Conservation (phyloP, 64 coral and sea anemone species). For the Montipora capricornis region DNA sequence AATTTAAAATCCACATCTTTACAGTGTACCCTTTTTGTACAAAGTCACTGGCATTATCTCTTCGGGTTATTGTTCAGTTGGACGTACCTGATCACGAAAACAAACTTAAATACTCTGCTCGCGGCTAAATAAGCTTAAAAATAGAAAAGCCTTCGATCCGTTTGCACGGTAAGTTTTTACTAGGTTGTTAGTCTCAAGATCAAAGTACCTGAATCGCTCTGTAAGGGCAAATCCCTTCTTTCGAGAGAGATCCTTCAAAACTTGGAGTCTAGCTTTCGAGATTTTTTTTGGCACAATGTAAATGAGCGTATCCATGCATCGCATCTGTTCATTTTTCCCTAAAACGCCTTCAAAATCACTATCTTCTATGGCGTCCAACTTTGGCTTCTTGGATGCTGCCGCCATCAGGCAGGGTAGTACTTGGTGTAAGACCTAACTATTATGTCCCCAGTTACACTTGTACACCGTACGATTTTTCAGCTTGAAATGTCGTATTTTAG, state of each 20-base stretch:
- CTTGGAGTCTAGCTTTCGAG: constrained; percentile 68
- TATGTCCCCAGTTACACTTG: too few species aligned
- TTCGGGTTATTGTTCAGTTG: too few species aligned
- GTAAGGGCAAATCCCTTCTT: constrained; percentile 61
- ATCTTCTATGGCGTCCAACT: not conserved
- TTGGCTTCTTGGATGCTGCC: constrained; percentile 23
- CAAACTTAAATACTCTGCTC: too few species aligned
- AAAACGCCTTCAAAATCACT: not conserved
- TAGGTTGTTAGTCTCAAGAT: too few species aligned
- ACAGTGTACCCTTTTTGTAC: not conserved
- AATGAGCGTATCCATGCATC: not conserved
- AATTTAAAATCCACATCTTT: not conserved
- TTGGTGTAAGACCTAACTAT: too few species aligned
- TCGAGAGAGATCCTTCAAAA: constrained; percentile 45
- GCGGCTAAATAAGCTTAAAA: too few species aligned
- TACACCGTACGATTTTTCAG: too few species aligned
- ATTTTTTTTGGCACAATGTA: constrained; percentile 72
- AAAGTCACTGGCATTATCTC: too few species aligned
- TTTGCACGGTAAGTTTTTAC: too few species aligned
- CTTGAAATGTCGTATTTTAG: too few species aligned
- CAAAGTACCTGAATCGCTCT: constrained; percentile 49
- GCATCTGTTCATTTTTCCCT: not conserved
- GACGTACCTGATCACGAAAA: too few species aligned
- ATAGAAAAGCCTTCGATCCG: too few species aligned
- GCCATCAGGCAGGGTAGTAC: not conserved